phyloP scores from a whole-genome alignment of 2,113 vertebrate species.

The Gobio gobio region DNA sequence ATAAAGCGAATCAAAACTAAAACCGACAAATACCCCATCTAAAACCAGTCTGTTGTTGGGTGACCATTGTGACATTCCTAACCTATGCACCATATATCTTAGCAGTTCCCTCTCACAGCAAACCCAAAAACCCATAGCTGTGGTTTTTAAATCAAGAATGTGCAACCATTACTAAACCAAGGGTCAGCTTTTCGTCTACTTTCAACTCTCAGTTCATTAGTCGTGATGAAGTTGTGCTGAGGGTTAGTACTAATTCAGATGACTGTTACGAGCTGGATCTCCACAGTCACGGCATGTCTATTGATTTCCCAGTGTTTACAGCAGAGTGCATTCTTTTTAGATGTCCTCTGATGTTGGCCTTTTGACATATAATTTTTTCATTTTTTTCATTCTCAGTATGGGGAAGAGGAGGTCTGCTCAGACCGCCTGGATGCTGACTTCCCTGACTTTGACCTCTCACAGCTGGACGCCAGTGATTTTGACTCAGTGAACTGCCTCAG shows the following conservation, averaged over 20 bases:
- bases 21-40: background rate
- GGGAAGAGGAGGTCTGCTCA: slow-evolving; percentile 85
- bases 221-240: slow-evolving; percentile 67
- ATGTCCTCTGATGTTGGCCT: slow-evolving; percentile 59
- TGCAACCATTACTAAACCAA: background rate
- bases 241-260: slow-evolving; percentile 51
- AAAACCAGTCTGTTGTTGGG: background rate
- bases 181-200: background rate
- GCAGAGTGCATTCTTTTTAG: slow-evolving; percentile 46
- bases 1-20: background rate
- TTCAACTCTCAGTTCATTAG: slow-evolving; percentile 54
- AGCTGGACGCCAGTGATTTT: slow-evolving; percentile 93
- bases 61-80: background rate
- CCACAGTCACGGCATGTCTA: slow-evolving; percentile 21
- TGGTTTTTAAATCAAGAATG: background rate
- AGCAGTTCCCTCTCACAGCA: background rate
- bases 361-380: slow-evolving; percentile 51
- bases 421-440: slow-evolving; percentile 94
- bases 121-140: background rate
- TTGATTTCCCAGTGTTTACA: slow-evolving; percentile 35
- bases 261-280: slow-evolving; percentile 25
- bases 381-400: slow-evolving; percentile 77
- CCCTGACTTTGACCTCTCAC: slow-evolving; percentile 95
- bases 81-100: background rate
- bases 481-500: slow-evolving; percentile 91